Conservation (phyloP, 1,140 invertebrate species). For the Sarcophaga bullata region DNA sequence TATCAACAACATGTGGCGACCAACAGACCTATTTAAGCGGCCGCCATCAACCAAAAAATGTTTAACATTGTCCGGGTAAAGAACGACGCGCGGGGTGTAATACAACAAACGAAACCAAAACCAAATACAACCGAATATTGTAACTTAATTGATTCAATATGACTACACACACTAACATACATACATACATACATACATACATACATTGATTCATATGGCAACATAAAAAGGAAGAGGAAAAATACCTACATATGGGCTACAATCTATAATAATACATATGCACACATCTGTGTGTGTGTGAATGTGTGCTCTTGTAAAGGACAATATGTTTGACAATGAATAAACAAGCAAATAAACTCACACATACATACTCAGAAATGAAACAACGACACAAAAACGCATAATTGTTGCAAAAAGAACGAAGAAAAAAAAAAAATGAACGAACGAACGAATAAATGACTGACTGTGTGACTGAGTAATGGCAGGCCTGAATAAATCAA, state of each 20-base stretch:
- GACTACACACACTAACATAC: background rate
- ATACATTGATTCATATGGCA: no score
- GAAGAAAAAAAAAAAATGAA: background rate
- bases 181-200: no score
- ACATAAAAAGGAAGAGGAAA: no score
- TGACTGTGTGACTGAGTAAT: conserved; percentile 1
- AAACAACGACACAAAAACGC: background rate
- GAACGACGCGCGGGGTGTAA: no score
- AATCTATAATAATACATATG: background rate
- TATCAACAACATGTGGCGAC: background rate
- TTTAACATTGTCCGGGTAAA: no score
- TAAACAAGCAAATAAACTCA: background rate
- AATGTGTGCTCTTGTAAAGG: background rate
- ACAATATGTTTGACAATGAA: background rate
- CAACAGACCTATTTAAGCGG: background rate
- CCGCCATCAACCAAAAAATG: background rate
- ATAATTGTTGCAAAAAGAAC: background rate
- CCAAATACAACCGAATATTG: conserved; percentile 30
- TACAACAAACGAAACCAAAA: conserved; percentile 17
- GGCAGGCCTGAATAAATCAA: background rate
- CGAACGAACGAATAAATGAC: background rate
- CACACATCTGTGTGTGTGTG: background rate
- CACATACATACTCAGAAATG: background rate
- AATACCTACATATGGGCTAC: no score
- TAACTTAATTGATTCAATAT: conserved; percentile 34